A percentile compares a stretch with the other conserved stretches of the same genome.
These are phyloP conservation scores for Eurytoma californica DNA, from an alignment of 2,888 invertebrate species.

Conservation along the genomic window DNA sequence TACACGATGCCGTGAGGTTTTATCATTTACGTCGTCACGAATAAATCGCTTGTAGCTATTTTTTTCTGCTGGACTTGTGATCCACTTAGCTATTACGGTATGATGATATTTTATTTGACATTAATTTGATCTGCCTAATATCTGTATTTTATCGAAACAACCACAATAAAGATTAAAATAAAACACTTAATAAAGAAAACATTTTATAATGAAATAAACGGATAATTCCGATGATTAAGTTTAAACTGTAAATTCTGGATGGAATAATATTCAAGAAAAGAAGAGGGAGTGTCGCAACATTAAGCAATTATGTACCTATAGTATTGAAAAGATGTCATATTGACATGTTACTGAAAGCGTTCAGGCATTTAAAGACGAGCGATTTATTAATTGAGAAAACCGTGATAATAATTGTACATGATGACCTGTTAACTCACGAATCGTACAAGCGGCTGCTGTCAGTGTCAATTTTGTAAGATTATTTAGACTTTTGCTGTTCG, in stretches of 20 bases:
- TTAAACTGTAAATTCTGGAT: background rate
- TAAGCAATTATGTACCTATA: background rate
- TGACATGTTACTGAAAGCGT: slow-evolving; percentile 38
- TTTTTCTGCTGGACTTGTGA: too few relatives aligned
- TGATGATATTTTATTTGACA: too few relatives aligned
- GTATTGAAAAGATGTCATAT: background rate
- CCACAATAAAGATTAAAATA: too few relatives aligned
- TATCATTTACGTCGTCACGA: too few relatives aligned
- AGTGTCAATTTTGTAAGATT: background rate
- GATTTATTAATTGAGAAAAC: slow-evolving; percentile 65
- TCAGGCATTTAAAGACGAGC: slow-evolving; percentile 60
- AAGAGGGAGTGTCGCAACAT: background rate
- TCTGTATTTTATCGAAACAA: too few relatives aligned
- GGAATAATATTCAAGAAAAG: background rate
- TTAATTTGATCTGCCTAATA: too few relatives aligned
- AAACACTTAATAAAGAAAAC: background rate
- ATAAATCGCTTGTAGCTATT: too few relatives aligned
- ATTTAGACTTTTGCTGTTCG: background rate
- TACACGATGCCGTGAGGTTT: too few relatives aligned
- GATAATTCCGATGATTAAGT: background rate
- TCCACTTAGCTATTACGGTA: too few relatives aligned
- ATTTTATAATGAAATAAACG: background rate
- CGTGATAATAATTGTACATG: slow-evolving; percentile 32
- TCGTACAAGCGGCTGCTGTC: slow-evolving; percentile 1
- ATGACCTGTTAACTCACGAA: slow-evolving; percentile 7